These are phyloP conservation scores for Oenanthe melanoleuca DNA, from an alignment of 2,113 vertebrate species.

Conservation along the genomic window DNA sequence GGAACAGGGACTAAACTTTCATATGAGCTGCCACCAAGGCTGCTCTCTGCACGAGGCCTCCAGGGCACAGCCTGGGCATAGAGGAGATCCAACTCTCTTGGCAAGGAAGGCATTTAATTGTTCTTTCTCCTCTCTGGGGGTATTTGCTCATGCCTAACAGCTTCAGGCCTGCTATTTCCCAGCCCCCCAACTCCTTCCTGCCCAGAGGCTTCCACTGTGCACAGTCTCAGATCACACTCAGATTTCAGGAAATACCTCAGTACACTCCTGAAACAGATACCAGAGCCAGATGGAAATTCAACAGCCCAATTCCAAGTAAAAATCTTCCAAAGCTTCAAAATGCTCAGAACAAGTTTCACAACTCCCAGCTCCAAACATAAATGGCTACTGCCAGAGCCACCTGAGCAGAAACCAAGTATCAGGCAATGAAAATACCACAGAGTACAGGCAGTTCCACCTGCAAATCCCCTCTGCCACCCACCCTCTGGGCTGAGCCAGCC, in stretches of 20 bases:
- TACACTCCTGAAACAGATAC: not conserved
- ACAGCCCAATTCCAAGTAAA: not conserved
- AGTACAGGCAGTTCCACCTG: not conserved
- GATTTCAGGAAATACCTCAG: slow-evolving; percentile 6
- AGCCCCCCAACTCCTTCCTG: not conserved
- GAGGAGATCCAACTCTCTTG: not conserved
- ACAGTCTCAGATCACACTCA: not conserved
- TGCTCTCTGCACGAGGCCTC: not conserved
- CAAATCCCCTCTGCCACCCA: not conserved
- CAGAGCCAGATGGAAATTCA: not conserved
- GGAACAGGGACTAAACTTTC: not conserved
- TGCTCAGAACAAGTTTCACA: not conserved
- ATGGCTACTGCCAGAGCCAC: not conserved
- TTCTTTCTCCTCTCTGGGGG: not conserved
- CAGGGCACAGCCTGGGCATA: not conserved
- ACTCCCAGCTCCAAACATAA: not conserved
- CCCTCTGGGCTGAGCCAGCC: not conserved
- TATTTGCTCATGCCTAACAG: not conserved
- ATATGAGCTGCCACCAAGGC: not conserved
- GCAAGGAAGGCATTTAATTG: not conserved
- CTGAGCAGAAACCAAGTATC: not conserved
- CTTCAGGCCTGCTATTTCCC: not conserved
- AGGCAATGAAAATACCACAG: not conserved
- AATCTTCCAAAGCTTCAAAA: not conserved
- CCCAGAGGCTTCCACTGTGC: not conserved